Percentiles rank a stretch among this genome's conserved stretches.
Conservation (phyloP, 2,888 invertebrate genomes). For the Pristionchus arcanus region DNA sequence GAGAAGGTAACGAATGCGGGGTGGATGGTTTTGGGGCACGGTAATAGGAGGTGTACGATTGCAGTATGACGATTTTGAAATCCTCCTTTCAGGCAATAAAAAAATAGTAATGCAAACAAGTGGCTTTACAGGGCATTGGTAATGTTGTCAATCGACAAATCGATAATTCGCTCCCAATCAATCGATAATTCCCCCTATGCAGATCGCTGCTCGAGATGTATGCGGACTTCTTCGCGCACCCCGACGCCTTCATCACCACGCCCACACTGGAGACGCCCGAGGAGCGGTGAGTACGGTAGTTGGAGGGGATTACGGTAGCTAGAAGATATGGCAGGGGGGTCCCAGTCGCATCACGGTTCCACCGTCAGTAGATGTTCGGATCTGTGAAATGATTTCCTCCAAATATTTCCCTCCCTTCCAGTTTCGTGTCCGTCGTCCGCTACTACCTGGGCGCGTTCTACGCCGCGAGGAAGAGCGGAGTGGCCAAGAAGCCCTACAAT, state of each 20-base stretch:
- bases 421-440: conserved; percentile 89
- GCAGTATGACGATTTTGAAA: no score
- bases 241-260: conserved; percentile 91
- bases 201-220: conserved; percentile 98
- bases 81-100: no score
- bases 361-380: no score
- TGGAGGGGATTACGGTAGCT: conserved; percentile 5
- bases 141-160: background rate
- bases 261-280: conserved; percentile 82
- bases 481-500: conserved; percentile 99
- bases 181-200: background rate
- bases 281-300: conserved; percentile 65
- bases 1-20: conserved; percentile 82
- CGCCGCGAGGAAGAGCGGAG: conserved; percentile 95
- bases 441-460: conserved; percentile 99
- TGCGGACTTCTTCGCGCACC: conserved; percentile 99
- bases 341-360: no score
- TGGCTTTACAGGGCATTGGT: no score
- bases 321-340: background rate
- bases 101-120: no score
- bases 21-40: no score
- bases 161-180: background rate
- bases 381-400: background rate
- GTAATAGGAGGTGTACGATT: no score
- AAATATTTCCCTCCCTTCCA: background rate